phyloP scores from a whole-genome alignment of 2,888 invertebrate genomes.

The Megastigmus dorsalis region DNA sequence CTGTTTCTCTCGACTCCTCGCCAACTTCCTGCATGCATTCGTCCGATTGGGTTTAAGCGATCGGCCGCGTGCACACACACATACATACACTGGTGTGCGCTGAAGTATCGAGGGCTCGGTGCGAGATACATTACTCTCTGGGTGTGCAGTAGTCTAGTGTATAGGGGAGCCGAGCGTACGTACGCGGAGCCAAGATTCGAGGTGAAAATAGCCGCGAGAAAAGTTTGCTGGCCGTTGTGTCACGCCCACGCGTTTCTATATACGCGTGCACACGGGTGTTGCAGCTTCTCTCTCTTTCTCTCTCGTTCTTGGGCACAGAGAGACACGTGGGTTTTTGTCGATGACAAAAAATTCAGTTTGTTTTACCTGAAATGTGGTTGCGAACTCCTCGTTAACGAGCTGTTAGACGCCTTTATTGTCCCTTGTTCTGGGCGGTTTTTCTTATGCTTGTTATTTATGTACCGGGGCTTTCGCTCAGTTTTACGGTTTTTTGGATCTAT shows the following conservation, averaged over 20 bases:
- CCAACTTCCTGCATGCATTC: slow-evolving; percentile 10
- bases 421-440: background rate
- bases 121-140: no score
- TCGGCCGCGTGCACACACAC: background rate
- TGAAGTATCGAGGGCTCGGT: background rate
- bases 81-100: background rate
- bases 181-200: no score
- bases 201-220: no score
- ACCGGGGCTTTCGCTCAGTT: no score
- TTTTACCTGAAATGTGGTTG: background rate
- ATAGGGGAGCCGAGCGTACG: no score
- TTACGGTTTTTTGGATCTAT: no score
- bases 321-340: slow-evolving; percentile 5
- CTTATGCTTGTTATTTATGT: no score
- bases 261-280: no score
- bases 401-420: slow-evolving; percentile 31
- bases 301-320: background rate
- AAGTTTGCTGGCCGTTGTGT: background rate
- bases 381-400: slow-evolving; percentile 32
- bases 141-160: no score
- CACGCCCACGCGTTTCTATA: slow-evolving; percentile 35
- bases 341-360: background rate
- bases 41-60: slow-evolving; percentile 8
- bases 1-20: background rate
- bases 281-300: background rate